phyloP scores from a whole-genome alignment of 2,113 vertebrate species.

The Rallus limicola region DNA sequence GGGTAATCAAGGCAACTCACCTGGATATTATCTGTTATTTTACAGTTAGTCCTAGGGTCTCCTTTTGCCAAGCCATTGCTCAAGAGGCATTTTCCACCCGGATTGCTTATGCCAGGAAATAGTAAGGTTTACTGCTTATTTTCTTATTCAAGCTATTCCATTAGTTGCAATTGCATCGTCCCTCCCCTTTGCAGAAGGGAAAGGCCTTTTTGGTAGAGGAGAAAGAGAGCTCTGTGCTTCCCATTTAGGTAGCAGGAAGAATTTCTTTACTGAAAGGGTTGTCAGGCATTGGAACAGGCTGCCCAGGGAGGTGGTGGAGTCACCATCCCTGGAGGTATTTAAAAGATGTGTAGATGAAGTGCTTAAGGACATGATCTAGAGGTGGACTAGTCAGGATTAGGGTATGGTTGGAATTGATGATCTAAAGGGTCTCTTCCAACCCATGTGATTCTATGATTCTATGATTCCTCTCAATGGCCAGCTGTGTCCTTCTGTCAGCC shows the following conservation, averaged over 20 bases:
- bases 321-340: no score
- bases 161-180: background rate
- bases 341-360: no score
- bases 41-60: background rate
- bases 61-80: background rate
- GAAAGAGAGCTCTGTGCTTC: background rate
- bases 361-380: no score
- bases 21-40: background rate
- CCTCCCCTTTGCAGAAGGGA: background rate
- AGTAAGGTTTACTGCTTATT: background rate
- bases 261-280: no score
- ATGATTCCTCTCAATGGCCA: background rate
- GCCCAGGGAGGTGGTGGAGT: no score
- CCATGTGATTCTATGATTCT: no score
- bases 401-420: no score
- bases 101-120: background rate
- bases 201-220: background rate
- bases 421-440: no score
- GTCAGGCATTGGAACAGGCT: no score
- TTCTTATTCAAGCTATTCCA: background rate
- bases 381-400: no score
- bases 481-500: background rate
- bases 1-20: background rate
- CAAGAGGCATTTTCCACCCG: conserved; percentile 2
- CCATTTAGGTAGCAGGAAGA: no score